Evolutionary conservation across 2,797 vertebrate genomes (phyloP).

Genomic region (Semotilus atromaculatus): DNA sequence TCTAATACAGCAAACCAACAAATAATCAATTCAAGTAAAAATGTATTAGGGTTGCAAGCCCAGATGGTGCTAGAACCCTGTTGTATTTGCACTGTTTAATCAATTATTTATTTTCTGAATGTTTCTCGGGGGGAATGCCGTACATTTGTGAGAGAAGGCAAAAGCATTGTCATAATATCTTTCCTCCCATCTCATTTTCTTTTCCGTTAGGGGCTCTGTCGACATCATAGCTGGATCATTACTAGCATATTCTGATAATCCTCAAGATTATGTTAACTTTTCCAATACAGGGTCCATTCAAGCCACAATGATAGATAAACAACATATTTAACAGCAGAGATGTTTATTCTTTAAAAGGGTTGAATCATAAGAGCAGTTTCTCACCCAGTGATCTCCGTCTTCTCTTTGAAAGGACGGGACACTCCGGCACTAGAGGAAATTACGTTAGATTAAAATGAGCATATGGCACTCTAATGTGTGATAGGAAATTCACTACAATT

Average conservation of each 20-base stretch:
- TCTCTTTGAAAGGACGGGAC: constrained; percentile 29
- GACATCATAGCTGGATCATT: too few species aligned
- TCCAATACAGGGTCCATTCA: too few species aligned
- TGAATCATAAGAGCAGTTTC: background rate
- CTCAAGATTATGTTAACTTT: too few species aligned
- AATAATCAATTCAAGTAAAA: background rate
- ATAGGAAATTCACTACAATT: background rate
- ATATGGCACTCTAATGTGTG: background rate
- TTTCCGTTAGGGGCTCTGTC: too few species aligned
- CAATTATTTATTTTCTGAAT: background rate
- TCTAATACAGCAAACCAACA: too few species aligned
- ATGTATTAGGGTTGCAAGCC: background rate
- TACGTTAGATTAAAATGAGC: background rate
- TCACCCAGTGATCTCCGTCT: constrained; percentile 28
- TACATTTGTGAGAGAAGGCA: background rate
- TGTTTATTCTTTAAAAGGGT: background rate
- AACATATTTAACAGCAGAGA: background rate
- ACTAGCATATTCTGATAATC: too few species aligned
- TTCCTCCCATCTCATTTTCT: too few species aligned
- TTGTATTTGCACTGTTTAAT: too few species aligned
- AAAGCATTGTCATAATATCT: background rate
- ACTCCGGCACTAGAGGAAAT: constrained; percentile 11
- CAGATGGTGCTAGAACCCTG: rapidly evolving
- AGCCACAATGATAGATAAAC: too few species aligned
- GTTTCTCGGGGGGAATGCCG: background rate